These are phyloP conservation scores for Thaumatotibia leucotreta DNA, from an alignment of 1,140 invertebrate genomes.

Conservation along the genomic window DNA sequence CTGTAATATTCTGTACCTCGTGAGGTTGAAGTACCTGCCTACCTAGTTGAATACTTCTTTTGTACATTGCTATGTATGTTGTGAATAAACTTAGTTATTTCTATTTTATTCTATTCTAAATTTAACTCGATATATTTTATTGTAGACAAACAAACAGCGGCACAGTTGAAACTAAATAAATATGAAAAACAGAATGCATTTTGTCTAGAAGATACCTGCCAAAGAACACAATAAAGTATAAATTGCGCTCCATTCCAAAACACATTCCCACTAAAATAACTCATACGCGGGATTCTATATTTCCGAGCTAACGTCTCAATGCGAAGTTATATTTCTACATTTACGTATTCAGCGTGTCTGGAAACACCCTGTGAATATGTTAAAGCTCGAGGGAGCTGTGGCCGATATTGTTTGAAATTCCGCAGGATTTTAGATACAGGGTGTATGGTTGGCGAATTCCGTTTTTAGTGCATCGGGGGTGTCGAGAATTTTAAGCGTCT, in stretches of 20 bases:
- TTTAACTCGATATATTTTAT: too few species aligned
- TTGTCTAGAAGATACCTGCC: background rate
- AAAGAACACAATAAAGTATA: background rate
- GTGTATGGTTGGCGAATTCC: background rate
- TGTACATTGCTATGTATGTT: too few species aligned
- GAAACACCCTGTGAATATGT: constrained; percentile 12
- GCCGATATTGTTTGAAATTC: constrained; percentile 13
- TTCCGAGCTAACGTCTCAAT: background rate
- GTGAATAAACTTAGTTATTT: too few species aligned
- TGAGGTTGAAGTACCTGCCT: too few species aligned
- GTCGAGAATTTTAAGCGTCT: background rate
- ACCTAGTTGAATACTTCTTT: too few species aligned
- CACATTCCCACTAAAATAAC: background rate
- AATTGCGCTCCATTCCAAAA: background rate
- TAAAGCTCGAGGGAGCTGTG: background rate
- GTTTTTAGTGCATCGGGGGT: background rate
- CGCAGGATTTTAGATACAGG: background rate
- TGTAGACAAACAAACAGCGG: too few species aligned
- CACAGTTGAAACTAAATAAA: too few species aligned
- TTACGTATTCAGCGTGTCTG: constrained; percentile 4
- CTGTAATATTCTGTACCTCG: too few species aligned
- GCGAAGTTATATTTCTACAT: constrained; percentile 7
- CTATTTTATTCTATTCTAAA: too few species aligned
- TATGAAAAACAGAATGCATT: background rate
- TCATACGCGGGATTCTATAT: background rate